Evolutionary conservation across 2,113 vertebrate species (phyloP).

Genomic region (Anhinga anhinga): DNA sequence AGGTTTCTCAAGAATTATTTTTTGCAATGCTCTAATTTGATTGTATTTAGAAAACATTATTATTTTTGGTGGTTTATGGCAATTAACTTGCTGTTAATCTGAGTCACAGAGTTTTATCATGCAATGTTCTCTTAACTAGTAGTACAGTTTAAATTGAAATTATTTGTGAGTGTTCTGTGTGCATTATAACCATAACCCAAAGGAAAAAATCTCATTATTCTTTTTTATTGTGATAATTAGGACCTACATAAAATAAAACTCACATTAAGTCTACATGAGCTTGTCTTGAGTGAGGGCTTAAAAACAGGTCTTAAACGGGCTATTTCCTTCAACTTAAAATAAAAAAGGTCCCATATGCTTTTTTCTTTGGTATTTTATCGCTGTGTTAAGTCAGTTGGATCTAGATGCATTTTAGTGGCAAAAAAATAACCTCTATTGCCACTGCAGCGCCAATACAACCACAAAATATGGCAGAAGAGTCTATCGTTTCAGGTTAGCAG

Average conservation of each 20-base stretch:
- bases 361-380: not conserved
- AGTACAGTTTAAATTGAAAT: not conserved
- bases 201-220: not conserved
- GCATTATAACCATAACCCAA: not conserved
- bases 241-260: not conserved
- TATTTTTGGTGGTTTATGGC: not conserved
- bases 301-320: not conserved
- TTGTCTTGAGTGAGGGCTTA: not conserved
- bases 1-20: not conserved
- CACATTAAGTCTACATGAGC: not conserved
- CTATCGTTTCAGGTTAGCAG: not conserved
- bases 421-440: not conserved
- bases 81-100: not conserved
- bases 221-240: not conserved
- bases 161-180: not conserved
- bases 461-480: rapidly evolving
- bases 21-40: not conserved
- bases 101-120: not conserved
- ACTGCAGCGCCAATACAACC: not conserved
- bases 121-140: not conserved
- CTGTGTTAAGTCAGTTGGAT: not conserved
- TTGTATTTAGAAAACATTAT: not conserved
- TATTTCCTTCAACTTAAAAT: not conserved
- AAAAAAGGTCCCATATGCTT: not conserved
- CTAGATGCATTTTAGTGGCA: not conserved